Conservation (phyloP, 2,113 vertebrate genomes). For the Thymallus thymallus region DNA sequence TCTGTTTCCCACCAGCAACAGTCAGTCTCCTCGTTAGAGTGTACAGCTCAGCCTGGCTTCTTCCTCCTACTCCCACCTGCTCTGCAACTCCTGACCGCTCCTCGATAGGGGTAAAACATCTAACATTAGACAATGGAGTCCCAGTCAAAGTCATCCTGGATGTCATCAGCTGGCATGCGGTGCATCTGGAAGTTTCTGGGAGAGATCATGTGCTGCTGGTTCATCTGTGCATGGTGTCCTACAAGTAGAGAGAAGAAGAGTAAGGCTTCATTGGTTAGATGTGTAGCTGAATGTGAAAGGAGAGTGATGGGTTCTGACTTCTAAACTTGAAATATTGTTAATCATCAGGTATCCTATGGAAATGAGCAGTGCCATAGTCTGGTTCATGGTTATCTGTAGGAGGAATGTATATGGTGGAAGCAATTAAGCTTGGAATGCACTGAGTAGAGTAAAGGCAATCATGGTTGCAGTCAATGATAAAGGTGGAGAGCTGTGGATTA, state of each 20-base stretch:
- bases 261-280: neutral
- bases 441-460: no score
- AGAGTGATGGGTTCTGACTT: no score
- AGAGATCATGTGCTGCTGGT: constrained; percentile 90
- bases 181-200: constrained; percentile 88
- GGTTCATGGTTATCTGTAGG: no score
- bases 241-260: constrained; percentile 6
- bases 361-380: no score
- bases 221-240: constrained; percentile 89
- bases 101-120: constrained; percentile 21
- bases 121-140: constrained; percentile 87
- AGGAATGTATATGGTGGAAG: no score
- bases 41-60: constrained; percentile 60
- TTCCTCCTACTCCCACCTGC: constrained; percentile 53
- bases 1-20: constrained; percentile 51
- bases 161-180: constrained; percentile 87
- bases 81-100: constrained; percentile 43
- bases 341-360: no score
- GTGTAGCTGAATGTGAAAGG: no score
- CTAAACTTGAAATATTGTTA: no score
- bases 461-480: no score
- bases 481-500: no score
- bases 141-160: constrained; percentile 93
- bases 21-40: constrained; percentile 55
- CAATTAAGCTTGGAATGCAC: no score